Evolutionary conservation across 2,797 vertebrate species (phyloP).

Genomic region (Varecia variegata): DNA sequence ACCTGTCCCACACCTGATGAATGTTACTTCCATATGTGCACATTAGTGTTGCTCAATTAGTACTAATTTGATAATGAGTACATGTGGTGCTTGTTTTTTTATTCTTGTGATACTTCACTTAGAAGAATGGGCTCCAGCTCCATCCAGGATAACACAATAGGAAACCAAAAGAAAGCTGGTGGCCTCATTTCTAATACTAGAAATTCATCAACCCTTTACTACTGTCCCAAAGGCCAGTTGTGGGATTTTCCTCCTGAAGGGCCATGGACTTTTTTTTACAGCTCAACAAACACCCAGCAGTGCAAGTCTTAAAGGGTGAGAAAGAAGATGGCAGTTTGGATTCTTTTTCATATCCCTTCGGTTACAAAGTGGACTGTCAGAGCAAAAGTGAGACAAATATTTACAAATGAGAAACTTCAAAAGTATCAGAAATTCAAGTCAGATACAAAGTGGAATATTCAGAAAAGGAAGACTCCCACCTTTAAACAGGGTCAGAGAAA

Average conservation of each 20-base stretch:
- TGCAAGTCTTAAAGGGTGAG: background rate
- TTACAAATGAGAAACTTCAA: background rate
- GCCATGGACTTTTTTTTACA: accelerated
- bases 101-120: too few species aligned
- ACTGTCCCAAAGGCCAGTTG: background rate
- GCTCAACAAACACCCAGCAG: background rate
- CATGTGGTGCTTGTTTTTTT: too few species aligned
- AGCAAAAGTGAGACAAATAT: background rate
- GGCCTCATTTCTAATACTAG: background rate
- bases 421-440: background rate
- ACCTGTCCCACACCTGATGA: too few species aligned
- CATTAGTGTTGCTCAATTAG: too few species aligned
- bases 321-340: background rate
- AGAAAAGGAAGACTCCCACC: background rate
- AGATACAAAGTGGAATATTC: background rate
- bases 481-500: background rate
- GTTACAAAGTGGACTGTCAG: background rate
- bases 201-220: background rate
- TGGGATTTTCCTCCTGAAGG: background rate
- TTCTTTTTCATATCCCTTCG: background rate
- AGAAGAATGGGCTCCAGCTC: too few species aligned
- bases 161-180: background rate
- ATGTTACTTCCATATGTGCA: too few species aligned
- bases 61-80: too few species aligned
- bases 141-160: too few species aligned